These are phyloP conservation scores for Parazoanthus atlanticus DNA, from an alignment of 92 coral and sea anemone genomes.

Conservation along the genomic window DNA sequence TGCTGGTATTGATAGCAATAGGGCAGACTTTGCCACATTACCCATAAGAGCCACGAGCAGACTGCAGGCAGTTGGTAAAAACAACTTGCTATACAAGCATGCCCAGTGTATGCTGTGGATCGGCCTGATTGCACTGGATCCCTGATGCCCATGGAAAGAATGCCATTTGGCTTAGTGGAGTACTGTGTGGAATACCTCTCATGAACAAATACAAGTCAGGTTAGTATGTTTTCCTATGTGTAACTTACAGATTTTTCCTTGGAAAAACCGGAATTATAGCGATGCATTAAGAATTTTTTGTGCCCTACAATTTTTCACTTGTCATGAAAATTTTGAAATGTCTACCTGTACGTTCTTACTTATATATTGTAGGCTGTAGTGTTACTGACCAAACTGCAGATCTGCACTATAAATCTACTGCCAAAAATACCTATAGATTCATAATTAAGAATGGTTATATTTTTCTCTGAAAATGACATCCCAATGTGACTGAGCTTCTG, in stretches of 20 bases:
- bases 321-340: too few species aligned
- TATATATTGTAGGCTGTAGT: too few species aligned
- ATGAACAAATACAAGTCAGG: constrained; percentile 67
- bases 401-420: too few species aligned
- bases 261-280: not conserved
- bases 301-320: too few species aligned
- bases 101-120: constrained; percentile 44
- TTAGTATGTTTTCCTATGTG: constrained; percentile 5
- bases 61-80: constrained; percentile 50
- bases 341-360: too few species aligned
- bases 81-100: constrained; percentile 65
- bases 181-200: constrained; percentile 66
- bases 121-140: constrained; percentile 38
- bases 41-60: constrained; percentile 46
- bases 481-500: too few species aligned
- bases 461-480: too few species aligned
- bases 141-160: constrained; percentile 51
- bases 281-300: too few species aligned
- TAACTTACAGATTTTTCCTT: not conserved
- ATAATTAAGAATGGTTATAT: too few species aligned
- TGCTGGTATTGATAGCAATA: constrained; percentile 50
- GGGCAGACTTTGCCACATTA: constrained; percentile 39
- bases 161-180: constrained; percentile 79
- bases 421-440: too few species aligned
- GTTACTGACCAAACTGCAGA: too few species aligned